Percentiles rank a stretch among this genome's conserved stretches.
Conservation (phyloP, 1,140 invertebrate genomes). For the Lepidurus couesii region DNA sequence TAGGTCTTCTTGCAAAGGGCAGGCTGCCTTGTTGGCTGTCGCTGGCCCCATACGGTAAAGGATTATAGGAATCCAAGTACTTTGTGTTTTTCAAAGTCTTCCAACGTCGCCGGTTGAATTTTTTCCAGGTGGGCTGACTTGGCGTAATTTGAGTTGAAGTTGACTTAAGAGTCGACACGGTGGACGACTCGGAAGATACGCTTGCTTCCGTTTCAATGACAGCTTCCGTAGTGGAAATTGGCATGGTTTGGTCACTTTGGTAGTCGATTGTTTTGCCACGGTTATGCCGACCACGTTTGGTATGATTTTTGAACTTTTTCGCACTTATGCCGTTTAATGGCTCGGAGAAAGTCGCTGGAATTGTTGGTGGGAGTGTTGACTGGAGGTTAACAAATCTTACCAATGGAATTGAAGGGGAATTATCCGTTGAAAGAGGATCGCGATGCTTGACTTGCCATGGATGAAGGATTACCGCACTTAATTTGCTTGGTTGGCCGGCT, state of each 20-base stretch:
- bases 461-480: background rate
- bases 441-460: background rate
- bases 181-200: background rate
- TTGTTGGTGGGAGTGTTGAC: background rate
- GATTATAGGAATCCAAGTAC: background rate
- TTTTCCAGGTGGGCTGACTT: background rate
- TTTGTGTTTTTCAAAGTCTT: background rate
- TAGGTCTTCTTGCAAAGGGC: constrained; percentile 17
- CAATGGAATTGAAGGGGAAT: background rate
- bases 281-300: constrained; percentile 10
- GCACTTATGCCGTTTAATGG: background rate
- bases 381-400: background rate
- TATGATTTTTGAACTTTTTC: background rate
- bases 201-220: background rate
- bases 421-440: background rate
- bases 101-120: background rate
- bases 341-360: background rate
- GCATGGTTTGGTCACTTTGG: background rate
- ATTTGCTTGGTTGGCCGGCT: background rate
- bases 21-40: background rate
- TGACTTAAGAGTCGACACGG: background rate
- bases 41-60: background rate
- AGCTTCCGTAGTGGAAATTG: background rate
- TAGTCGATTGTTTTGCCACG: background rate
- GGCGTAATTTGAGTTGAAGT: background rate